phyloP scores from a whole-genome alignment of 1,140 invertebrate genomes.

The Steinernema khuongi region DNA sequence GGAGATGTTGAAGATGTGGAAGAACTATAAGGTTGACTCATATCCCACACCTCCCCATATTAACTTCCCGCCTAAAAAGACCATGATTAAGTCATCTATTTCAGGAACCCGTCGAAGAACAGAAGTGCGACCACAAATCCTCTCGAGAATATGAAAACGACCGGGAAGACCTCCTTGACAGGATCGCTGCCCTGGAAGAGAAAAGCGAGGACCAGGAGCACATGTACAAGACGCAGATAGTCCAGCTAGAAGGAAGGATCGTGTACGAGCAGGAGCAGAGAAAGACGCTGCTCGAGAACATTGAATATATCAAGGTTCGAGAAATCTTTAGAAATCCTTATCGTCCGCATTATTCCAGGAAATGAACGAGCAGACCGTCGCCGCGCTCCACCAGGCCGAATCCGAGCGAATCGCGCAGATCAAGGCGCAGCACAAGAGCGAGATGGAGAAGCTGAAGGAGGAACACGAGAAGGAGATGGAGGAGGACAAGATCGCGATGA shows the following conservation, averaged over 20 bases:
- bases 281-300: neutral
- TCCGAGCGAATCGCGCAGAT: neutral
- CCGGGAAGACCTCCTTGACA: neutral
- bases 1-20: neutral
- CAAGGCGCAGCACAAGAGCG: neutral
- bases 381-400: neutral
- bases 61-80: neutral
- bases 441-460: slow-evolving; percentile 40
- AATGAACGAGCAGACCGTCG: slow-evolving; percentile 5
- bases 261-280: neutral
- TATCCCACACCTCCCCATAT: neutral
- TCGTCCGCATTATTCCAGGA: neutral
- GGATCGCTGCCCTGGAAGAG: neutral
- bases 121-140: neutral
- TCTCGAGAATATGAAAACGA: neutral
- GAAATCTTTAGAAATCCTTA: neutral
- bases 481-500: slow-evolving; percentile 54
- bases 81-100: neutral
- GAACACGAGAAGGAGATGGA: slow-evolving; percentile 51
- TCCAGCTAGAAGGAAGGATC: neutral
- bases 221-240: neutral
- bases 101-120: neutral
- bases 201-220: neutral
- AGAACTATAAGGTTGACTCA: neutral
- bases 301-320: neutral